These are phyloP conservation scores for Tinamus major DNA, from an alignment of 2,797 vertebrate genomes.

Conservation along the genomic window DNA sequence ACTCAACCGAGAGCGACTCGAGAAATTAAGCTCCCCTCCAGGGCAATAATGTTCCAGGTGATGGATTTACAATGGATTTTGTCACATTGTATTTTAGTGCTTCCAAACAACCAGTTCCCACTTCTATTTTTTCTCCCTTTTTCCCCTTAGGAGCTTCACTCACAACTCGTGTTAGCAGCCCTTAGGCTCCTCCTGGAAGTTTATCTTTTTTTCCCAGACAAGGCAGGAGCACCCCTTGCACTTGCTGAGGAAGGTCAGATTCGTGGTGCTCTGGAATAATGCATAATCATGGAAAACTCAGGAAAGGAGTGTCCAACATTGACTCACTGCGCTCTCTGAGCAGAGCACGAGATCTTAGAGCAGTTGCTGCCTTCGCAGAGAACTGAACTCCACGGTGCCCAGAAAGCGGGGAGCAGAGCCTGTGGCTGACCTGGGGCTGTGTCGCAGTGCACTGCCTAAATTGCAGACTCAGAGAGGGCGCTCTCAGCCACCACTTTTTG, in stretches of 20 bases:
- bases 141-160: neutral
- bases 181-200: neutral
- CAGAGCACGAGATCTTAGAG: neutral
- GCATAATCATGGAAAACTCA: accelerated
- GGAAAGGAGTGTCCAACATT: accelerated
- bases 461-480: neutral
- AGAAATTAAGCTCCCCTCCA: slow-evolving; percentile 31
- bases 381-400: neutral
- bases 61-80: slow-evolving; percentile 47
- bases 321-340: accelerated
- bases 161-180: neutral
- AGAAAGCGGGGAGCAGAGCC: neutral
- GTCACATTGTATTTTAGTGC: slow-evolving; percentile 9
- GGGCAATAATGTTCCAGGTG: slow-evolving; percentile 46
- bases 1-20: neutral
- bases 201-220: neutral
- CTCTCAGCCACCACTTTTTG: neutral
- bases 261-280: accelerated
- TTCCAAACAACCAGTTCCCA: neutral
- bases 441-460: neutral
- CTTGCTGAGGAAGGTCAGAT: slow-evolving; percentile 1
- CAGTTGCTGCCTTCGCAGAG: neutral
- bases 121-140: neutral
- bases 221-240: neutral
- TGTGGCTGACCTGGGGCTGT: neutral